phyloP scores from a whole-genome alignment of 2,888 invertebrate genomes.

The Choreutis nemorana region DNA sequence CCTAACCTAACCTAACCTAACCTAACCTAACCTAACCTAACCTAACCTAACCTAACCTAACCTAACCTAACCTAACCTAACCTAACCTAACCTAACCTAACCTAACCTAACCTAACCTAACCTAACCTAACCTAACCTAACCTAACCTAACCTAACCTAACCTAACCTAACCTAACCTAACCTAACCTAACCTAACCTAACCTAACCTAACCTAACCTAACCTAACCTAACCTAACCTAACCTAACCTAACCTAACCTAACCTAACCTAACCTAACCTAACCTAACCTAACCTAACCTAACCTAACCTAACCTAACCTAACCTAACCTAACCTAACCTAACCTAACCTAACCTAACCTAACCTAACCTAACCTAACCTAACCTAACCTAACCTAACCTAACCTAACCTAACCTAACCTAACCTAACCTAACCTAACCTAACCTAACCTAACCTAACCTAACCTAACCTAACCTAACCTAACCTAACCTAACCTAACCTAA shows the following conservation, averaged over 20 bases:
- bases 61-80: slow-evolving; percentile 4
- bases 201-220: slow-evolving; percentile 6
- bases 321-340: slow-evolving; percentile 7
- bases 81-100: slow-evolving; percentile 2
- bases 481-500: slow-evolving; percentile 11
- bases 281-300: slow-evolving; percentile 8
- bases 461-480: slow-evolving; percentile 9
- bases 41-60: slow-evolving; percentile 5
- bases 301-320: slow-evolving; percentile 9
- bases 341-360: slow-evolving; percentile 6
- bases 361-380: slow-evolving; percentile 7
- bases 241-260: slow-evolving; percentile 8
- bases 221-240: slow-evolving; percentile 7
- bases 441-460: slow-evolving; percentile 9
- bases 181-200: slow-evolving; percentile 9
- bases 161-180: slow-evolving; percentile 7
- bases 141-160: slow-evolving; percentile 9
- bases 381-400: slow-evolving; percentile 7
- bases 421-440: slow-evolving; percentile 9
- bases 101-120: slow-evolving; percentile 2
- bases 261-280: slow-evolving; percentile 9
- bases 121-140: slow-evolving; percentile 4
- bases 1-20: slow-evolving; percentile 13
- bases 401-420: slow-evolving; percentile 9
- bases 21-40: slow-evolving; percentile 11